Conservation (phyloP, 2,113 vertebrate genomes). For the Hemiscyllium ocellatum region DNA sequence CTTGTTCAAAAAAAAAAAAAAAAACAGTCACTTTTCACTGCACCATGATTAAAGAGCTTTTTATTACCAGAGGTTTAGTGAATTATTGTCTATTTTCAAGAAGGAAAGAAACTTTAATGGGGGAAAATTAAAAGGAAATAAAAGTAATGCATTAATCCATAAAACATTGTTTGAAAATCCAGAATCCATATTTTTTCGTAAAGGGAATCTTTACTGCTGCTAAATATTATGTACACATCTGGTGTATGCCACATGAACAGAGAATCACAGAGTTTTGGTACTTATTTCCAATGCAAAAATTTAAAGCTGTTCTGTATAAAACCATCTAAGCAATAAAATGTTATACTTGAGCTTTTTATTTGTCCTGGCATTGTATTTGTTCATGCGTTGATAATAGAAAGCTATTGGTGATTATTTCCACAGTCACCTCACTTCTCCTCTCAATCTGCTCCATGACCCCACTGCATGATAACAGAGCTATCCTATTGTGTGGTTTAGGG, state of each 20-base stretch:
- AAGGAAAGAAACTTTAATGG: constrained; percentile 48
- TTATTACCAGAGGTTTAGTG: constrained; percentile 42
- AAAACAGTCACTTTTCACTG: constrained; percentile 26
- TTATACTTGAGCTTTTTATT: constrained; percentile 59
- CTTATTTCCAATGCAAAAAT: constrained; percentile 75
- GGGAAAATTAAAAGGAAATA: neutral
- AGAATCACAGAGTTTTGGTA: constrained; percentile 70
- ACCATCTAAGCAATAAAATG: constrained; percentile 96
- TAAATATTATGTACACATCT: constrained; percentile 68
- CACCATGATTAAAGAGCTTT: constrained; percentile 32
- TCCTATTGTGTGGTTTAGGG: too few relatives aligned
- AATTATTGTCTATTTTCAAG: constrained; percentile 50
- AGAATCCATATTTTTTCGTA: constrained; percentile 68
- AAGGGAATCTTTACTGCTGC: constrained; percentile 82
- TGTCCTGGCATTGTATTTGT: neutral
- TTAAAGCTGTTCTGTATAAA: constrained; percentile 88
- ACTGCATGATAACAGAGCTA: neutral
- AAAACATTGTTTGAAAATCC: constrained; percentile 43
- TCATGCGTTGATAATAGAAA: neutral
- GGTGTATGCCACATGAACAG: constrained; percentile 74
- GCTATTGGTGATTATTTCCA: neutral
- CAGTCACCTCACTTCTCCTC: neutral
- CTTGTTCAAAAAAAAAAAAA: neutral
- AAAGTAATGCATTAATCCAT: constrained; percentile 17
- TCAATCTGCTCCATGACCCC: neutral